Base-by-base conservation (phyloP, 1,140 invertebrate species). In the Oncopodura yosiiana region DNA sequence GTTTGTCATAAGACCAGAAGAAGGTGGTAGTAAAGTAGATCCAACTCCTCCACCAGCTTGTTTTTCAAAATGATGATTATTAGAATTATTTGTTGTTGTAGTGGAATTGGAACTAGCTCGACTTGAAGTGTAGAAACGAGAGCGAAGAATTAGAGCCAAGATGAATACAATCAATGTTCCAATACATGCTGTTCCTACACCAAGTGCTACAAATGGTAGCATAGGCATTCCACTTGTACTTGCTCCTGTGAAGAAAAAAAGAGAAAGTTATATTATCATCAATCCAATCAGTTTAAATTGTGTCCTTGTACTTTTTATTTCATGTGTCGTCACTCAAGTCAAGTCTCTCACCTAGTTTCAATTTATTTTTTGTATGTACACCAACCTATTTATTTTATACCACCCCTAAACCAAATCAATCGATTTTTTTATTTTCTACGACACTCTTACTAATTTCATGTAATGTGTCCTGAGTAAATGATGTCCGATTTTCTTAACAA, bases 211-310 rank as follows among this genome's bases (percentile, higher is more conserved):
- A 48, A 64, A 42, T 34, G 62, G 62, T 19, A 56, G 58, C 43
- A 64, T 39, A 37, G 61, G 58, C 48, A 64, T 59, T 60, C 56
- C 56, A 32, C 58, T 58, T 42, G 34, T 53, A 12, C 58, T 53
- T 48, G 53, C 58, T 55, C 59, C 58, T 58, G 45, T 38, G 23
- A 37, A n/a, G n/a, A n/a, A n/a, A n/a, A n/a, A n/a, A n/a, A n/a
- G n/a, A n/a, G n/a, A n/a, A n/a, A n/a, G n/a, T n/a, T n/a, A n/a
- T n/a, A n/a, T 38, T n/a, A 38, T 32, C 14, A 29, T 49, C 49
- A 60, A 54, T 54, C 36, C 49, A 56, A 61, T 53, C 49, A 61
- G 37, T 48, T 59, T 53, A 56, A 52, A 61, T 46, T 48, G 36
- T 42, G 16, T 16, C 46, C 16, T 48, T 21, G 3, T 48, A 34